Percentiles rank a stretch among this genome's conserved stretches.
These are phyloP conservation scores for Pedicia rivosa DNA, from an alignment of 2,888 invertebrate species.

Conservation along the genomic window DNA sequence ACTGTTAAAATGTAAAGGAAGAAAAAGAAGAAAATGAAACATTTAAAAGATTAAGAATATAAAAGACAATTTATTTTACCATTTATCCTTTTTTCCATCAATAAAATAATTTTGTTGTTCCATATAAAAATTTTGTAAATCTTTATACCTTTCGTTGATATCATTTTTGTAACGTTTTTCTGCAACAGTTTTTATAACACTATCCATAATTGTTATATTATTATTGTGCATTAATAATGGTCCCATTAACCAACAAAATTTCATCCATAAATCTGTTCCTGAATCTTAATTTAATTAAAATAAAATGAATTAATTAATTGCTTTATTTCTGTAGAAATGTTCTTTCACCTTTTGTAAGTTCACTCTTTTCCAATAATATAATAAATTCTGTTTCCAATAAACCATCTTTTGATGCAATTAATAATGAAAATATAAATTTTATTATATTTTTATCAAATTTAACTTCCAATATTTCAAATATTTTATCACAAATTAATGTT, in stretches of 20 bases:
- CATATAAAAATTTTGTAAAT: conserved; percentile 14
- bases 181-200: conserved; percentile 22
- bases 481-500: conserved; percentile 42
- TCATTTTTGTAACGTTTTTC: conserved; percentile 20
- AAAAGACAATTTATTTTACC: conserved; percentile 13
- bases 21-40: not conserved
- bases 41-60: not conserved
- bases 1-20: conserved; percentile 31
- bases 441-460: conserved; percentile 50
- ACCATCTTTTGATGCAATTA: conserved; percentile 61
- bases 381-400: conserved; percentile 68
- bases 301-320: conserved; percentile 1
- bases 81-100: conserved; percentile 17
- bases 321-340: conserved; percentile 2
- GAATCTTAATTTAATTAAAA: conserved; percentile 5
- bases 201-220: conserved; percentile 27
- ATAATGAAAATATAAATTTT: conserved; percentile 48
- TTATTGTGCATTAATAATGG: conserved; percentile 27
- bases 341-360: conserved; percentile 7
- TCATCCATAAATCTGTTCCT: conserved; percentile 24
- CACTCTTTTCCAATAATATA: conserved; percentile 27
- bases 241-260: conserved; percentile 31
- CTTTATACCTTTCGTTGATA: conserved; percentile 11
- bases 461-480: conserved; percentile 47
- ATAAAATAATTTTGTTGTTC: conserved; percentile 12